Evolutionary conservation across 2,888 invertebrate genomes (phyloP).

Genomic region (Ctenicera cuprea): DNA sequence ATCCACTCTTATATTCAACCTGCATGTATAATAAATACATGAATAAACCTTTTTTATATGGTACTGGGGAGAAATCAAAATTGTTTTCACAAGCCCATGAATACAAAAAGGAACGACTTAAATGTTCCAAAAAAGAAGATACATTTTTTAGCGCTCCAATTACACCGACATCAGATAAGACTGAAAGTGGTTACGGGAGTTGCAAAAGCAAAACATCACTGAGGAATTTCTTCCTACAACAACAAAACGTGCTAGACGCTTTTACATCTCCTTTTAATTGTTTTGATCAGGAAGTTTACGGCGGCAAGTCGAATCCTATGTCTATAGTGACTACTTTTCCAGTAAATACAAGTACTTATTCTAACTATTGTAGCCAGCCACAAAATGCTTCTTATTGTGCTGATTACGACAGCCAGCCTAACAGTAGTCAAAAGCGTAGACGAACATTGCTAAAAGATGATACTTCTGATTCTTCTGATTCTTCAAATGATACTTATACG

Average conservation of each 20-base stretch:
- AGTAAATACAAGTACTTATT: background rate
- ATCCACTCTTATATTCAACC: background rate
- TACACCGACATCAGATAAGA: background rate
- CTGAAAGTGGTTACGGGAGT: constrained; percentile 59
- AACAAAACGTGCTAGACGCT: background rate
- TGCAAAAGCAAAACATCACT: constrained; percentile 39
- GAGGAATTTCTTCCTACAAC: background rate
- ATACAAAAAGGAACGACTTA: background rate
- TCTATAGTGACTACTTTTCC: constrained; percentile 4
- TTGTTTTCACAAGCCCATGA: background rate
- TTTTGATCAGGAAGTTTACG: background rate
- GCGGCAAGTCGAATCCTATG: background rate
- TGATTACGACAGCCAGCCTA: background rate
- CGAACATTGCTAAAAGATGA: background rate
- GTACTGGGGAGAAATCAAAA: background rate
- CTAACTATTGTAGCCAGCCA: background rate
- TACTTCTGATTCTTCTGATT: background rate
- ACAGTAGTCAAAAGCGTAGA: background rate
- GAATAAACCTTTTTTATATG: background rate
- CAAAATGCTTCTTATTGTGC: background rate
- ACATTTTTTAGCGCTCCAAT: background rate
- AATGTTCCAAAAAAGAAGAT: background rate
- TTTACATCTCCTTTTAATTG: background rate
- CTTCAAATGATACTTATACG: background rate
- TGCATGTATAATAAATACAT: background rate